Conservation (phyloP, 2,797 vertebrate genomes). For the Morelia viridis region DNA sequence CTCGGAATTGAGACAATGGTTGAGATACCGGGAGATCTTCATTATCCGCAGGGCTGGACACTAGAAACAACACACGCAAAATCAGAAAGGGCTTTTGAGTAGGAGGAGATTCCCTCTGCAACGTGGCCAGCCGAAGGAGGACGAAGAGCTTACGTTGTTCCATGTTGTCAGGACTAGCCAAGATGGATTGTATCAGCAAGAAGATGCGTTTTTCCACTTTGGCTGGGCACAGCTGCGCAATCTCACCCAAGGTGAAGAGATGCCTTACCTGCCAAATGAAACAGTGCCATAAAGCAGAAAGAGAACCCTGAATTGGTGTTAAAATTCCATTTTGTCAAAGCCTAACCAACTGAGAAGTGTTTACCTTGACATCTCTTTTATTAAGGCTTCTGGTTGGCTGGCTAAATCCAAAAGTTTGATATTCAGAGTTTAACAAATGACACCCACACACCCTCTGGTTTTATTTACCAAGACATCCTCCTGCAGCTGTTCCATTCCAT, state of each 20-base stretch:
- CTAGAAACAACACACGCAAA: slow-evolving; percentile 29
- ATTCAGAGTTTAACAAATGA: not conserved
- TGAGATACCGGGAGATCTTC: slow-evolving; percentile 71
- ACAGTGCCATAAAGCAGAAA: slow-evolving; percentile 31
- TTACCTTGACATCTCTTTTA: not conserved
- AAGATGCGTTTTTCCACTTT: slow-evolving; percentile 81
- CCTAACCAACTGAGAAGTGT: not conserved
- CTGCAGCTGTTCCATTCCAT: slow-evolving; percentile 76
- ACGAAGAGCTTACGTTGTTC: slow-evolving; percentile 71
- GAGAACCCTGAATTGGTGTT: not conserved
- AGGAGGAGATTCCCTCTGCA: rapidly evolving
- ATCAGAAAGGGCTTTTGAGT: rapidly evolving
- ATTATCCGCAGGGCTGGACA: slow-evolving; percentile 10
- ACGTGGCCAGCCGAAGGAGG: not conserved
- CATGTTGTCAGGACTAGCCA: slow-evolving; percentile 73
- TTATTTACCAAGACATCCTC: slow-evolving; percentile 84
- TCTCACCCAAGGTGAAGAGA: slow-evolving; percentile 88
- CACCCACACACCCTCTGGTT: not conserved
- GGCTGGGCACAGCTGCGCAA: slow-evolving; percentile 86
- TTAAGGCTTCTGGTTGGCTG: not conserved
- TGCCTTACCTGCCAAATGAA: slow-evolving; percentile 81
- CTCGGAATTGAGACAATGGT: slow-evolving; percentile 80
- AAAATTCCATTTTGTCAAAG: not conserved
- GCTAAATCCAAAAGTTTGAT: not conserved
- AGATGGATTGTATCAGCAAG: slow-evolving; percentile 87